Base-by-base conservation (phyloP, 2,113 vertebrate genomes). In the Sylvilagus bachmani region DNA sequence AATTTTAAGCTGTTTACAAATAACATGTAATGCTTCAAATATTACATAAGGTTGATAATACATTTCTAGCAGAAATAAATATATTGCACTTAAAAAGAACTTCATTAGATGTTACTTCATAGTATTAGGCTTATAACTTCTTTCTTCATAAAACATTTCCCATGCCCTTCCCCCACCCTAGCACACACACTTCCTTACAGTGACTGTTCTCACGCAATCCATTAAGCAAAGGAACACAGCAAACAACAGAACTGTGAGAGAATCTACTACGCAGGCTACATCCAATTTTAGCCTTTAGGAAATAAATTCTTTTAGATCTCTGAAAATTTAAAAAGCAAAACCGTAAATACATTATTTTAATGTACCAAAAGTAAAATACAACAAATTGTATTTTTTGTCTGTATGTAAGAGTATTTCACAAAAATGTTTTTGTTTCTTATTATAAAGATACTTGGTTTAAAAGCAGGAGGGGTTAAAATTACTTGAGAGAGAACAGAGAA, bases 71-170 rank as follows among this genome's bases (percentile, higher is more conserved):
- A 98, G 99, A 99, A 99, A 99, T 99, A 99, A 99, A 99, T 99
- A 99, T 99, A 99, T 99, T 99, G 99, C 99, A 99, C 99, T 99
- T 99, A 98, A 99, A 99, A 99, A 98, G 98, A 98, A 99, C 89
- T 98, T 96, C 93, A 66, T 98, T 98, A 97, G 97, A 98, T 98
- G 98, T 98, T 97, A 96, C 94, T 98, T 98, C 98, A 98, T 98
- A 98, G 97, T 98, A 95, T 97, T 97, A 98, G 95, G 97, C 95
- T 97, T 97, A 98, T 98, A 98, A 98, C 97, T 98, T 98, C 89
- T 98, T 97, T 96, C 97, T 94, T 97, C 98, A 98, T 98, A 99
- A 98, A 98, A 98, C 97, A 98, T 97, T 97, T 98, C 98, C 97
- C 96, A 94, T 58, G 62, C 98, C 97, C 94, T 79, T 67, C 96